Evolutionary conservation across 2,888 invertebrate genomes (phyloP), one percentile per base, ranked within the genome.

Genomic region (Tinea trinotella): DNA sequence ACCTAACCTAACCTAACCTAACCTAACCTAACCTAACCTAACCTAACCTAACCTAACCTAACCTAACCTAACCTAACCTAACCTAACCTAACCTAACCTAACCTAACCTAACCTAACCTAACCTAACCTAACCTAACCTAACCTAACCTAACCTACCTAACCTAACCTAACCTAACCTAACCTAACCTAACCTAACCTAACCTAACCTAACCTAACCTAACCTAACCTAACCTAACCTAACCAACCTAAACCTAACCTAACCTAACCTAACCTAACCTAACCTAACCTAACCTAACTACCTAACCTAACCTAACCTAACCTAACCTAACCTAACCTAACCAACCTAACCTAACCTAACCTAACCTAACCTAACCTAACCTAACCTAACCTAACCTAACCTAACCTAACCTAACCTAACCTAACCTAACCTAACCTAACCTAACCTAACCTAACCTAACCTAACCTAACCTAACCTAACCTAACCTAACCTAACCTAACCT

Each of bases 61-160:
- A 53, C 53, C 53, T 53, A 53, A 53, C 53, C 53, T 53, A 53
- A 53, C 53, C 53, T 53, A 53, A 53, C 53, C 53, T 53, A 53
- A 53, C 53, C 53, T 53, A 53, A 53, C 53, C 53, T 53, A 53
- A 53, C 53, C 53, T 53, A 53, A 53, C 53, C 53, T 53, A 53
- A 53, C 53, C 53, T 53, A 53, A 53, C 53, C 53, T 53, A 53
- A 53, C 53, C 53, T 53, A 53, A 53, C 53, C 53, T 53, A 53
- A 53, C 53, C 53, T 53, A 53, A 53, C 53, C 53, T 53, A 53
- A 53, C 53, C 53, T 53, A 53, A 53, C n/a, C n/a, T n/a, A n/a
- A n/a, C n/a, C n/a, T n/a, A n/a, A n/a, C n/a, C n/a, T n/a, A n/a
- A n/a, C n/a, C 53, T 36, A 53, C 53, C 53, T 53, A 53, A 53